Conservation (phyloP, 2,888 invertebrate species). For the Acanthosepion esculentum region DNA sequence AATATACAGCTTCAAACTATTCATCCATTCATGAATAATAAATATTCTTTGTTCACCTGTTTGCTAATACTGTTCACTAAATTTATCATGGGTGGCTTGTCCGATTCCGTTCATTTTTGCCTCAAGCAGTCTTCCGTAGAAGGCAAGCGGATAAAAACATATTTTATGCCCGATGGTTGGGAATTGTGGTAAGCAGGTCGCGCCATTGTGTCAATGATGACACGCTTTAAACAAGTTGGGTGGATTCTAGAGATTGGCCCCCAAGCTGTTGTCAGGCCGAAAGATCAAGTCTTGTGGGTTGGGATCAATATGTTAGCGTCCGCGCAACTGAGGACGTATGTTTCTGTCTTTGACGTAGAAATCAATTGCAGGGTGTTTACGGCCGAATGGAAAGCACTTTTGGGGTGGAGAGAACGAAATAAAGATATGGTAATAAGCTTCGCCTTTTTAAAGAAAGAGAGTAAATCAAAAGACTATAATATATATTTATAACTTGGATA, state of each 20-base stretch:
- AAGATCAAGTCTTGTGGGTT: slow-evolving; percentile 4
- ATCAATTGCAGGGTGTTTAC: not conserved
- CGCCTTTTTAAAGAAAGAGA: not conserved
- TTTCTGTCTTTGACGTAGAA: not conserved
- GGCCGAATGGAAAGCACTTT: not conserved
- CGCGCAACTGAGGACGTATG: not conserved
- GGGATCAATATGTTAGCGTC: not conserved
- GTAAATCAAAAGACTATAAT: not conserved
- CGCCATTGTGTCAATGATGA: not conserved
- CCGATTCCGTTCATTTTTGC: not conserved
- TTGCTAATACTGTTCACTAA: not conserved
- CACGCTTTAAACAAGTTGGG: not conserved
- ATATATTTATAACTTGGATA: not conserved
- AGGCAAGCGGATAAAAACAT: not conserved
- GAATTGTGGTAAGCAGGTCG: not conserved
- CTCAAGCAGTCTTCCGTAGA: not conserved
- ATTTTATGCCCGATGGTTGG: not conserved
- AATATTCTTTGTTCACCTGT: not conserved
- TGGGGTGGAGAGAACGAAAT: not conserved
- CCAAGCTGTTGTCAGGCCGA: not conserved
- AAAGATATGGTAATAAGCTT: not conserved
- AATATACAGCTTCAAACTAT: too few relatives aligned
- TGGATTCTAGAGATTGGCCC: not conserved
- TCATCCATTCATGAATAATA: too few relatives aligned
- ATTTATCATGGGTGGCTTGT: not conserved